Base-by-base conservation (phyloP, 1,140 invertebrate genomes). In the Chrysoperla carnea region DNA sequence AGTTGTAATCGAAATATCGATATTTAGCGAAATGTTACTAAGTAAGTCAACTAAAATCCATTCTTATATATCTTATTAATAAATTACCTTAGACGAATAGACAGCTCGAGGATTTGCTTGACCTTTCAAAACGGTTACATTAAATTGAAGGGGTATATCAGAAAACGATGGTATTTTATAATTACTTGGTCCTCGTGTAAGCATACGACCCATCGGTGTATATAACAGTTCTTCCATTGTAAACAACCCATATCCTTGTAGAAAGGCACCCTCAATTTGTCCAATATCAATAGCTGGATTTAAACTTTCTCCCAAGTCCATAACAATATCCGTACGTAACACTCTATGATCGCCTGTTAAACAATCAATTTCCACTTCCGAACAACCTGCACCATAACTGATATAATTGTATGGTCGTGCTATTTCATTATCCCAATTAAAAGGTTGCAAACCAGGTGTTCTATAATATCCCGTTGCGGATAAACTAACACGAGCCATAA, bases 261-360 rank as follows among this genome's bases (percentile, higher is more conserved):
- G 73, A 52, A 93, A 95, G 0, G 70, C 92, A 27, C 92, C 92
- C 68, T 96, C 92, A 17, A 96, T 79, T 67, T 96, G 92, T 0
- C 91, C 92, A 54, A 96, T 86, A 52, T 97, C 92, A 50, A 96
- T 91, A 1, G 90, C 89, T 15, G 91, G 91, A 66, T 96, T 96
- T 27, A 96, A 62, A 65, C 87, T 93, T 44, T 86, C 76, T 14
- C 84, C 75, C 40, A 95, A 68, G 64, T 96, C 92, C 91, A 95
- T 95, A 0, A 96, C 87, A 50, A 96, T 95, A 53, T 96, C 86
- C 1, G 84, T 85, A 56, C 78, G 71, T 36, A 90, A 55, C 6
- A 94, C 78, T 62, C 84, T 73, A 58, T 91, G 85, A 55, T 91
- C 86, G 36, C 86, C 87, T 28, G 84, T 90, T 1, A 92, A 64